Evolutionary conservation across 2,888 invertebrate genomes (phyloP), one percentile per base, ranked within the genome.

Genomic region (Frankliniella intonsa): DNA sequence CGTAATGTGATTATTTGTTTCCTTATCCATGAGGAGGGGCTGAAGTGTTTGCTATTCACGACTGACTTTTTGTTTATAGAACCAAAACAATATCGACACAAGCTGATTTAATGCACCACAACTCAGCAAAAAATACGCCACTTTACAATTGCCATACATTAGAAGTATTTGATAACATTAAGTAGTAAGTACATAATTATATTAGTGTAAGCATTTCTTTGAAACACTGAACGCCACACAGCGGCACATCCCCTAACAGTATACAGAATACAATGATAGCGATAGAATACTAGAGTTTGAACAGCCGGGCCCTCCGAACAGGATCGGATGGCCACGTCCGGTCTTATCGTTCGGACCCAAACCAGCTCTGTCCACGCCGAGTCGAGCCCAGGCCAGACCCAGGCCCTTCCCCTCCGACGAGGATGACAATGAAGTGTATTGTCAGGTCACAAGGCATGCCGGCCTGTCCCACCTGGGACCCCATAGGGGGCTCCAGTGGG

Each of bases 91-190:
- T 2, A 55, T 22, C 22, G 69, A 69, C 69, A 69, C 22, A 69
- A 69, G 69, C 69, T 69, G 69, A 69, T 69, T 69, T 69, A 69
- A 69, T 69, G 69, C 69, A 69, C 69, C 69, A 69, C 69, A 69
- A 69, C 69, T 69, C 69, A 69, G 69, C 69, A 69, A 69, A 69
- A 69, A 69, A 69, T 69, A 69, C 69, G 69, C 69, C 69, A 22
- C 69, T 69, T 19, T 22, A 69, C 69, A 69, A 38, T 69, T 69
- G 69, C 69, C 69, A 22, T 69, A 69, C 69, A 22, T 22, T 69
- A 69, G n/a, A 69, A 69, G 69, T 69, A 69, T 69, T 62, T 38
- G 38, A 38, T 38, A 55, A 55, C 14, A 69, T n/a, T 69, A 69
- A 69, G 69, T 69, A 69, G 22, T 55, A 22, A 69, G 22, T 69